Base-by-base conservation (phyloP, 2,113 vertebrate species). In the Chroicocephalus ridibundus region DNA sequence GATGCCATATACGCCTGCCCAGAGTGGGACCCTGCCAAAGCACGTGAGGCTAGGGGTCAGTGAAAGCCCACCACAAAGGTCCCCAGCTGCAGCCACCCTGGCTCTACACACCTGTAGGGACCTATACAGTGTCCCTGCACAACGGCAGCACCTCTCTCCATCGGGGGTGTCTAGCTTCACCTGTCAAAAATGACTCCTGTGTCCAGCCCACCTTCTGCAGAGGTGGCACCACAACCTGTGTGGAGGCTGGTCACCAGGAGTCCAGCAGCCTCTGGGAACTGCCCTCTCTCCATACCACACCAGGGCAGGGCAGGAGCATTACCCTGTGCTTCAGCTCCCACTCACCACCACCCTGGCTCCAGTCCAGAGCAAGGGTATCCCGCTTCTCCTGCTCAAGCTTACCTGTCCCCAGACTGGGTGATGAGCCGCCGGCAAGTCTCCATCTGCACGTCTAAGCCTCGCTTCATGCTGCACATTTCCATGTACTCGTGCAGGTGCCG, bases 391-490 rank as follows among this genome's bases (percentile, higher is more conserved):
- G 2, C 97, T 98, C 55, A 19, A 60, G 13, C 95, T 93, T 78
- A 99, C 99, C 98, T 98, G 96, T 99, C 98, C 89, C 99, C 99
- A 9, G 98, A 99, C 97, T 99, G 99, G 20, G 99, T 99, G 97
- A 99, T 99, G 88, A 99, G 99, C 58, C 99, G 98, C 84, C 99
- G 98, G 94, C 99, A 99, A 15, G 99, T 99, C 98, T 99, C 99
- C 99, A 99, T 99, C 98, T 99, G 99, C 82, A 99, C 99, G 0
- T 99, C 99, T 95, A 99, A 97, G 40, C 99, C 99, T 55, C 99
- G 97, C 96, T 99, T 99, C 99, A 99, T 99, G 70, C 99, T 99
- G 93, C 99, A 99, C 99, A 99, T 99, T 94, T 99, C 99, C 99
- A 99, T 99, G 98, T 99, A 99, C 96, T 99, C 99, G 0, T 99